These are phyloP conservation scores for Andrena cerasifolii DNA, from an alignment of 1,140 invertebrate genomes.

Conservation along the genomic window DNA sequence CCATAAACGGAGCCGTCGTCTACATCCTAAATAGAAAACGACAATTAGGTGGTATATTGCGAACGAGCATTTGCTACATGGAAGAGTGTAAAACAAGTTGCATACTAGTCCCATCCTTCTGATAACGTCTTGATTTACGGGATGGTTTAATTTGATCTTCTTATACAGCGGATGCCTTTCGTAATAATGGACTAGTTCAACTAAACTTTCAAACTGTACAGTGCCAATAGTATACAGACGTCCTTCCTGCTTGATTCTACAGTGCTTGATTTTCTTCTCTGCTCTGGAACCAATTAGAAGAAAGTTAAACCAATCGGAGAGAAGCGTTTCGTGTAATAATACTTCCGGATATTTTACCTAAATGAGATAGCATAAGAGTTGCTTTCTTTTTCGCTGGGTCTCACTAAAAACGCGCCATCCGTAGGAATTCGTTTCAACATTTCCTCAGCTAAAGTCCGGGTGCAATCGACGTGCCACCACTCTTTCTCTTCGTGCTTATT, in stretches of 20 bases:
- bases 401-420: slow-evolving; percentile 96
- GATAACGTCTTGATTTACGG: slow-evolving; percentile 92
- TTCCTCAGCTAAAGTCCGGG: slow-evolving; percentile 92
- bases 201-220: slow-evolving; percentile 96
- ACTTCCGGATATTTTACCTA: slow-evolving; percentile 84
- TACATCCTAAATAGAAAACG: slow-evolving; percentile 80
- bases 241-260: slow-evolving; percentile 95
- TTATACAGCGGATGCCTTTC: slow-evolving; percentile 95
- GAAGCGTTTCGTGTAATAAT: neutral
- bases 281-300: slow-evolving; percentile 84
- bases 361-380: slow-evolving; percentile 97
- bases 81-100: slow-evolving; percentile 7
- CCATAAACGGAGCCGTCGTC: slow-evolving; percentile 89
- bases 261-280: slow-evolving; percentile 97
- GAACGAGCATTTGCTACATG: neutral
- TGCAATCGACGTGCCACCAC: slow-evolving; percentile 95
- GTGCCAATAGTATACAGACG: slow-evolving; percentile 94
- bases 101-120: slow-evolving; percentile 87
- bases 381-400: slow-evolving; percentile 92
- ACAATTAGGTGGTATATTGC: slow-evolving; percentile 19
- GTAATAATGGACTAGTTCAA: slow-evolving; percentile 95
- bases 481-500: slow-evolving; percentile 96
- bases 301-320: slow-evolving; percentile 13
- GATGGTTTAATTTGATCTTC: slow-evolving; percentile 92
- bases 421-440: slow-evolving; percentile 90